These are phyloP conservation scores for Scaptomyza caliginosa DNA, from an alignment of 2,888 invertebrate species.

Conservation along the genomic window DNA sequence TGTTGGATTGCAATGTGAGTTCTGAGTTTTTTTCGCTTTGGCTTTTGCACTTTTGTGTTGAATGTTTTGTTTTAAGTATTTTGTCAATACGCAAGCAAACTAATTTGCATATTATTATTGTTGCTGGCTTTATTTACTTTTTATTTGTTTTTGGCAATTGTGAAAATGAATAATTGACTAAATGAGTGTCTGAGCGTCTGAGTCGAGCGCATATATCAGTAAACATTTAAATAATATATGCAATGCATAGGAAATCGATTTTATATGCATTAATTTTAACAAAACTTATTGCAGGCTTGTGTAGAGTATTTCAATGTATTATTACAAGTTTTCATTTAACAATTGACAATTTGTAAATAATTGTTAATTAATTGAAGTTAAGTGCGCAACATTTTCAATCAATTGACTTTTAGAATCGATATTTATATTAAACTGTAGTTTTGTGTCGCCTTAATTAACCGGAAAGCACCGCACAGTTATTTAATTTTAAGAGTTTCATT, in stretches of 20 bases:
- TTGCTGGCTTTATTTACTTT: slow-evolving; percentile 54
- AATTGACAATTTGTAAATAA: slow-evolving; percentile 22
- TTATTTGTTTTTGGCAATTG: slow-evolving; percentile 52
- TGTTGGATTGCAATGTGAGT: neutral
- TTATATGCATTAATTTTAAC: slow-evolving; percentile 4
- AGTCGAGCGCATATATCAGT: slow-evolving; percentile 1
- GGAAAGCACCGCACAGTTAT: slow-evolving; percentile 27
- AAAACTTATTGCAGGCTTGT: too few relatives aligned
- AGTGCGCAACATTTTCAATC: slow-evolving; percentile 21
- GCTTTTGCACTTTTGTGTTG: slow-evolving; percentile 20
- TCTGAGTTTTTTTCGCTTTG: neutral
- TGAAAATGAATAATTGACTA: slow-evolving; percentile 33
- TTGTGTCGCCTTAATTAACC: slow-evolving; percentile 46
- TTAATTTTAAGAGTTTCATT: slow-evolving; percentile 63
- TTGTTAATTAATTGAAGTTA: slow-evolving; percentile 39
- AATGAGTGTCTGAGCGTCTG: slow-evolving; percentile 14
- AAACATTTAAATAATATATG: neutral
- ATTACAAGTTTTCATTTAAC: neutral
- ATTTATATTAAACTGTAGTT: neutral
- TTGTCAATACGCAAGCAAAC: slow-evolving; percentile 40
- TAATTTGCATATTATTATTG: slow-evolving; percentile 58
- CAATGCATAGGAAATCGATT: slow-evolving; percentile 18
- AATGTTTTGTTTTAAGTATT: slow-evolving; percentile 44
- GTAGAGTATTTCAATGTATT: too few relatives aligned
- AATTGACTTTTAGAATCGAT: slow-evolving; percentile 30